A percentile compares a stretch with the other conserved stretches of the same genome.
phyloP scores from a whole-genome alignment of 1,140 invertebrate species.

The Pygmarrhopalites habei region DNA sequence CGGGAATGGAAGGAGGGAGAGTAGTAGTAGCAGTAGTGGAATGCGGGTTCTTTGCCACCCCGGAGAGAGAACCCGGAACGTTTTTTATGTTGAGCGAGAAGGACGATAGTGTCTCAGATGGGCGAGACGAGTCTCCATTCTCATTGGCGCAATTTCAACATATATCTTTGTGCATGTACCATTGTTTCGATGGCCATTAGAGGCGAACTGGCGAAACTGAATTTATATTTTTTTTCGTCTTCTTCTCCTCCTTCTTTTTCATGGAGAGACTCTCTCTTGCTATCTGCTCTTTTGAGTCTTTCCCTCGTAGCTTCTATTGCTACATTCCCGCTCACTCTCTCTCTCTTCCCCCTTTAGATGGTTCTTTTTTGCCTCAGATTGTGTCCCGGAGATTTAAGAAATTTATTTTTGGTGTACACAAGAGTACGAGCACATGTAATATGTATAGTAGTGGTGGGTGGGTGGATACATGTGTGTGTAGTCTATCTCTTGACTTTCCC shows the following conservation, averaged over 20 bases:
- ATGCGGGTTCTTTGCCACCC: conserved; percentile 27
- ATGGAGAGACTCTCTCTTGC: background rate
- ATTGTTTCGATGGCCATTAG: conserved; percentile 35
- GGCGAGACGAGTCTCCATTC: conserved; percentile 13
- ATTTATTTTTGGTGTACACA: conserved; percentile 20
- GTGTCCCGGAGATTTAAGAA: conserved; percentile 23
- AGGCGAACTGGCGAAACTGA: conserved; percentile 25
- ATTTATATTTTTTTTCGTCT: conserved; percentile 26
- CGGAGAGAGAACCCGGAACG: conserved; percentile 26
- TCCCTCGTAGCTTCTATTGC: background rate
- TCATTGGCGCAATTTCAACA: conserved; percentile 29
- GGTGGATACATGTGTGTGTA: no score
- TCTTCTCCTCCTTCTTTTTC: conserved; percentile 1
- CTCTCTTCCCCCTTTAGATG: no score
- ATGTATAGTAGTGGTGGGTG: no score
- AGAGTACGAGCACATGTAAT: no score
- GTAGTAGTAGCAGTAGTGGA: conserved; percentile 6
- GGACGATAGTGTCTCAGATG: conserved; percentile 12
- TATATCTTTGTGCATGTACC: conserved; percentile 33
- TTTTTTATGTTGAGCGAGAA: conserved; percentile 21
- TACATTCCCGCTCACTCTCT: no score
- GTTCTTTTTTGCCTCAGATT: conserved; percentile 15
- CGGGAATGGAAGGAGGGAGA: background rate
- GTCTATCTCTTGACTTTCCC: no score
- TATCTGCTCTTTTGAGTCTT: background rate